Percentiles rank a stretch among this genome's conserved stretches.
Evolutionary conservation across 2,113 vertebrate species (phyloP).

Genomic region (Daphoenositta chrysoptera): DNA sequence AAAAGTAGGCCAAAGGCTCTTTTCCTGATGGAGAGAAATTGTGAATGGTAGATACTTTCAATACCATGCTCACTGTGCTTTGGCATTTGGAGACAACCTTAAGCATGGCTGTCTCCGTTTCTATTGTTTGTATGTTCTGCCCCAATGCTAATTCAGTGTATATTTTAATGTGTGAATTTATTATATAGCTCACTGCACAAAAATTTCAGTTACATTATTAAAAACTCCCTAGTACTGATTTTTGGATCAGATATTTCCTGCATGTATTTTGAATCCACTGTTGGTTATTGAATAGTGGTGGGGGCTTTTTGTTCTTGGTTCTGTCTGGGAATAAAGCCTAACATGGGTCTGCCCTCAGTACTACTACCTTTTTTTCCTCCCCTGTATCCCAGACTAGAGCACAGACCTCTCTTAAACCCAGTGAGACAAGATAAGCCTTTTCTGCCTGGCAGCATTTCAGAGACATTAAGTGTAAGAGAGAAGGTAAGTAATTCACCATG

Average conservation of each 20-base stretch:
- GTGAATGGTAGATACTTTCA: neutral
- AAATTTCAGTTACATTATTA: conserved; percentile 39
- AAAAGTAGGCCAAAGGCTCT: neutral
- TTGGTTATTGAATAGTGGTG: neutral
- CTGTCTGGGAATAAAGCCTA: neutral
- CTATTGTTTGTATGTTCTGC: conserved; percentile 17
- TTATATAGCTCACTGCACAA: conserved; percentile 46
- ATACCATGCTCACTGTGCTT: neutral
- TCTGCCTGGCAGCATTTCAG: conserved; percentile 75
- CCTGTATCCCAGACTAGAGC: conserved; percentile 45
- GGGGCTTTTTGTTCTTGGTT: neutral
- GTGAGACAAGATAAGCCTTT: conserved; percentile 71
- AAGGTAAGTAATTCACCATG: conserved; percentile 81
- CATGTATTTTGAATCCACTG: conserved; percentile 13
- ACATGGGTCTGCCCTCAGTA: neutral
- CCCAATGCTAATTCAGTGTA: conserved; percentile 18
- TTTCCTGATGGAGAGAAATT: neutral
- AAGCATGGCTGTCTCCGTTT: conserved; percentile 14
- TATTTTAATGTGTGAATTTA: conserved; percentile 46
- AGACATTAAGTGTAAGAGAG: conserved; percentile 80
- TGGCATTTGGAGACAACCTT: neutral
- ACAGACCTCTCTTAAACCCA: conserved; percentile 61
- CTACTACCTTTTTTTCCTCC: neutral
- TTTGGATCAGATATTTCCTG: conserved; percentile 34
- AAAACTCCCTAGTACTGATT: conserved; percentile 4